Evolutionary conservation across 2,797 vertebrate genomes (phyloP), one percentile per base, ranked within the genome.

Genomic region (Lacerta bilineata): DNA sequence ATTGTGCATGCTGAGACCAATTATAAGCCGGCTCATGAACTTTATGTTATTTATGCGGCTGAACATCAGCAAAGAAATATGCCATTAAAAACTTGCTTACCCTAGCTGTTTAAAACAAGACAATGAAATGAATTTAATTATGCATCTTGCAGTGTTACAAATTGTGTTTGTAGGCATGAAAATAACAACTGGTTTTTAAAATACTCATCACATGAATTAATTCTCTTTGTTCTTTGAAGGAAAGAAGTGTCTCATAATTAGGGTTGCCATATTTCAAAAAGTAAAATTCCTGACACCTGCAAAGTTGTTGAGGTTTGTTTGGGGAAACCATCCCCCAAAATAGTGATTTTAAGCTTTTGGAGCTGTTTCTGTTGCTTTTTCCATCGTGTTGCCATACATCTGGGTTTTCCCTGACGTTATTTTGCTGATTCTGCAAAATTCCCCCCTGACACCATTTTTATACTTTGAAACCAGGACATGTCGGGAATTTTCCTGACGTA

Each of bases 221-320:
- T 95, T 92, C 93, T 92, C 93, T 94, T 94, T 95, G 95, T 95
- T 95, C 79, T 89, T 23, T 94, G 76, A 46, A 61, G 92, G 83
- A 93, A 95, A 93, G 29, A 95, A 93, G 91, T 78, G 93, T 94
- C 90, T 64, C 61, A 64, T 64, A 93, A 93, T 91, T 95, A 92
- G 83, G 50, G 50, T 55, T 55, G 50, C 50, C 50, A 55, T 55
- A 55, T 55, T 55, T 55, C 50, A 4, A 55, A 55, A 55, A 15
- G 3, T 55, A 55, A 55, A 55, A 55, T 55, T 55, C 50, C 50
- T 55, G 50, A 55, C 50, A 55, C 11, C 50, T 1, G 3, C 50
- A 55, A 55, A 55, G 50, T 55, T 55, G 50, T 15, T 55, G 50
- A 55, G 50, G 50, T 55, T 55, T 55, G 0, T 55, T 1, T 3